Conservation (phyloP, 2,888 invertebrate species). For the Mythimna albipuncta region DNA sequence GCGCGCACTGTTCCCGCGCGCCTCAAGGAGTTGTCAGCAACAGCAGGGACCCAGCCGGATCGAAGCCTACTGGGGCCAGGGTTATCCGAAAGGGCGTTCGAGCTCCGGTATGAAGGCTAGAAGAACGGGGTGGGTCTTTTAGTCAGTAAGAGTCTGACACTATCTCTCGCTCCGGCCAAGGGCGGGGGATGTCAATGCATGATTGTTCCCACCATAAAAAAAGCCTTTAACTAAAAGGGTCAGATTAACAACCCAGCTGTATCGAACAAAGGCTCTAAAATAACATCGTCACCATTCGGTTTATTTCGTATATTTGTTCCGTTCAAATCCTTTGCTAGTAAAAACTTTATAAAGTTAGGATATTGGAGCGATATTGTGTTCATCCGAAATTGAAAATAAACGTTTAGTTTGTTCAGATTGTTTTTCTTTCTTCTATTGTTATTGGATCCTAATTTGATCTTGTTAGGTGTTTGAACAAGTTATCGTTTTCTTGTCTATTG, state of each 20-base stretch:
- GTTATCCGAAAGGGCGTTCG: too few species aligned
- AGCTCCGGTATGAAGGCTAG: too few species aligned
- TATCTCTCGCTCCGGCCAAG: too few species aligned
- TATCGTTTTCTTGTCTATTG: not conserved
- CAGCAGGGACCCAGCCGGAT: too few species aligned
- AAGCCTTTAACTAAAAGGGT: conserved; percentile 33
- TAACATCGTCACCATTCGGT: conserved; percentile 38
- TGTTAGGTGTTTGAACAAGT: not conserved
- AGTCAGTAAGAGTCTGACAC: too few species aligned
- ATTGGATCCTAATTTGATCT: conserved; percentile 13
- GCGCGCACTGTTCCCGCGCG: too few species aligned
- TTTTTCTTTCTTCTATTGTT: conserved; percentile 24
- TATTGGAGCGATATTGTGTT: conserved; percentile 40
- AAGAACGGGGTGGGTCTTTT: too few species aligned
- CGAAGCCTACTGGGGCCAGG: too few species aligned
- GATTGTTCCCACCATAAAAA: too few species aligned
- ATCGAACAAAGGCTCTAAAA: conserved; percentile 34
- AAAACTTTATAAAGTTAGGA: conserved; percentile 44
- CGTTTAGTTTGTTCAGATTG: conserved; percentile 12
- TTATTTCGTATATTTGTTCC: conserved; percentile 40
- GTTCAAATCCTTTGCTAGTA: conserved; percentile 10
- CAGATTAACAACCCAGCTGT: conserved; percentile 25
- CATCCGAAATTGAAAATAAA: conserved; percentile 33
- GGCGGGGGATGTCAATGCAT: too few species aligned
- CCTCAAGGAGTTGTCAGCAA: too few species aligned